Evolutionary conservation across 1,140 invertebrate species (phyloP).

Genomic region (Thereuonema tuberculata): DNA sequence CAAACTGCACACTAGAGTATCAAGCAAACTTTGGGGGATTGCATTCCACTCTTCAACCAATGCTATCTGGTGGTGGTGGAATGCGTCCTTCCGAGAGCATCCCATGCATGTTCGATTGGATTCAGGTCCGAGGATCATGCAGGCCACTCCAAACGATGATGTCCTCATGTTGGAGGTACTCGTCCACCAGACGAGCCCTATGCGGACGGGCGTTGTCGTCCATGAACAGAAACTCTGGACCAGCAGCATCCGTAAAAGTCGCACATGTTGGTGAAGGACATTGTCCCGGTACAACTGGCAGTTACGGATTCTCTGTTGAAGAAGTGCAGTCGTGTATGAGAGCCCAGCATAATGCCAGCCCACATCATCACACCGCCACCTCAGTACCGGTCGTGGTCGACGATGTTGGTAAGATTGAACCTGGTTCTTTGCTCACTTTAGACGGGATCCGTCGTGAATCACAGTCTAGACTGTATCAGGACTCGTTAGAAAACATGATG

Average conservation of each 20-base stretch:
- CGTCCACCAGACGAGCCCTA: not conserved
- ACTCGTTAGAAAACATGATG: not conserved
- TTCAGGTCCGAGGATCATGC: too few species aligned
- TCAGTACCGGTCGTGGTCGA: not conserved
- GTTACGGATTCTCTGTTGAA: not conserved
- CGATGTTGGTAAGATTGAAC: not conserved
- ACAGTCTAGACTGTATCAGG: not conserved
- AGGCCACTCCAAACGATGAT: too few species aligned
- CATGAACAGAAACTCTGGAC: not conserved
- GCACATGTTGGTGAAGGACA: not conserved
- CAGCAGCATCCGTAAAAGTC: not conserved
- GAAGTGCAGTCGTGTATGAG: not conserved
- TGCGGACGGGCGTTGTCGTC: not conserved
- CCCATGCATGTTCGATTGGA: too few species aligned
- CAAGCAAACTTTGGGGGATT: too few species aligned
- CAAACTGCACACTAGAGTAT: too few species aligned
- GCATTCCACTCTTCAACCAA: too few species aligned
- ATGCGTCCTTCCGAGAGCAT: too few species aligned
- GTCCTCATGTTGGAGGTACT: not conserved
- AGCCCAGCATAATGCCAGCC: not conserved
- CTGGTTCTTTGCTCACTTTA: not conserved
- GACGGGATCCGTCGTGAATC: not conserved
- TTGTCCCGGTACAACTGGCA: not conserved
- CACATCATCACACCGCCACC: not conserved
- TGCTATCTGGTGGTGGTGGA: too few species aligned